Evolutionary conservation across 2,113 vertebrate genomes (phyloP), one percentile per base, ranked within the genome.

Genomic region (Furnarius figulus): DNA sequence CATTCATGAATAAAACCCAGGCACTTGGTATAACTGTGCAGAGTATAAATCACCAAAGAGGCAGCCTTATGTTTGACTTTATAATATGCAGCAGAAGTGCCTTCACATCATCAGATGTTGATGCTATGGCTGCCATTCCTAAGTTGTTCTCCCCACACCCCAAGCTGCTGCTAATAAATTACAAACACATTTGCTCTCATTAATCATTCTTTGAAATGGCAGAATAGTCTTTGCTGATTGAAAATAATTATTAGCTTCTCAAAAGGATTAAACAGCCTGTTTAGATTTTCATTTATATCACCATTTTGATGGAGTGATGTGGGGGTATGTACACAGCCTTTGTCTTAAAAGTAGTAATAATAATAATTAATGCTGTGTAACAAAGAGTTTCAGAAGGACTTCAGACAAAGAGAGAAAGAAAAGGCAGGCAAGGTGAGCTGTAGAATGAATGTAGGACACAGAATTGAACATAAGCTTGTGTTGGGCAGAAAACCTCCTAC

Each of bases 221-320:
- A 97, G 96, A 97, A 96, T 95, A 96, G 96, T 97, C 93, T 94
- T 98, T 95, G 89, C 89, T 97, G 98, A 98, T 97, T 98, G 97
- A 97, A 97, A 98, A 98, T 98, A 97, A 98, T 98, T 98, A 98
- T 97, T 96, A 98, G 78, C 90, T 97, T 97, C 96, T 98, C 94
- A 89, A 96, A 97, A 97, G 97, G 92, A 97, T 97, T 97, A 98
- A 98, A 97, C 92, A 95, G 93, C 92, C 93, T 95, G 86, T 97
- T 97, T 97, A 93, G 97, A 96, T 97, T 96, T 98, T 97, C 96
- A 97, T 97, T 96, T 98, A 92, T 97, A 96, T 97, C 94, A 97
- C 96, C 94, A 92, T 97, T 98, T 97, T 97, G 97, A 98, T 90
- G 96, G 98, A 98, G 96, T 92, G 94, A 97, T 97, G 92, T 87